phyloP scores from a whole-genome alignment of 2,888 invertebrate genomes.

The Odontocolon sp. region DNA sequence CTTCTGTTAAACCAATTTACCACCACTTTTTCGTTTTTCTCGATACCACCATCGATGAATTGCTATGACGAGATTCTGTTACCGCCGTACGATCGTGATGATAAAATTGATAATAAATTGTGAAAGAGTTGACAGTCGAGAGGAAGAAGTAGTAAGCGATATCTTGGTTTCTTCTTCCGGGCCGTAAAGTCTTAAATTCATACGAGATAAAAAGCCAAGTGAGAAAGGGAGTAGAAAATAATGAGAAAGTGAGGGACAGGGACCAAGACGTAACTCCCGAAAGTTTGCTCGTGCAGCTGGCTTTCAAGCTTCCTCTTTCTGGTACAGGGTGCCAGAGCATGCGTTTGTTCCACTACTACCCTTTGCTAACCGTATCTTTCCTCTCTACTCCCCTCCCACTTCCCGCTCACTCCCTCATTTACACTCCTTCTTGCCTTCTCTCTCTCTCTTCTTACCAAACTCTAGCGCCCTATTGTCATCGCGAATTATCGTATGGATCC shows the following conservation, averaged over 20 bases:
- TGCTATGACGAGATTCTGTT: neutral
- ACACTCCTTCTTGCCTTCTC: constrained; percentile 5
- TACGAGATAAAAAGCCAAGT: neutral
- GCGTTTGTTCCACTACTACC: too few species aligned
- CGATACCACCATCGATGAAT: too few species aligned
- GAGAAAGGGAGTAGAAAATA: constrained; percentile 1
- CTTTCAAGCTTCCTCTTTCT: neutral
- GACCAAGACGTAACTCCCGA: neutral
- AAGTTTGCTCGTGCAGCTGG: neutral
- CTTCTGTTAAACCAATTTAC: neutral
- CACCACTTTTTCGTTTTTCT: neutral
- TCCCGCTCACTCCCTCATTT: neutral
- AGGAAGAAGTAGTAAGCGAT: too few species aligned
- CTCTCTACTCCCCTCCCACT: neutral
- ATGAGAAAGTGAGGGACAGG: neutral
- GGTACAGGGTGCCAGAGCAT: too few species aligned
- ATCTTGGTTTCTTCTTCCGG: neutral
- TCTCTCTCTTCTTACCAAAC: constrained; percentile 34
- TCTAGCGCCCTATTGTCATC: constrained; percentile 54
- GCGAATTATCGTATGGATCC: constrained; percentile 62
- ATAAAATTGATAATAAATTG: neutral
- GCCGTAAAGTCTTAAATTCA: too few species aligned
- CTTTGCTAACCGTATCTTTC: neutral
- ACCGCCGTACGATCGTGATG: neutral
- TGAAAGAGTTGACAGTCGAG: neutral